Evolutionary conservation across 2,797 vertebrate species (phyloP).

Genomic region (Parambassis ranga): DNA sequence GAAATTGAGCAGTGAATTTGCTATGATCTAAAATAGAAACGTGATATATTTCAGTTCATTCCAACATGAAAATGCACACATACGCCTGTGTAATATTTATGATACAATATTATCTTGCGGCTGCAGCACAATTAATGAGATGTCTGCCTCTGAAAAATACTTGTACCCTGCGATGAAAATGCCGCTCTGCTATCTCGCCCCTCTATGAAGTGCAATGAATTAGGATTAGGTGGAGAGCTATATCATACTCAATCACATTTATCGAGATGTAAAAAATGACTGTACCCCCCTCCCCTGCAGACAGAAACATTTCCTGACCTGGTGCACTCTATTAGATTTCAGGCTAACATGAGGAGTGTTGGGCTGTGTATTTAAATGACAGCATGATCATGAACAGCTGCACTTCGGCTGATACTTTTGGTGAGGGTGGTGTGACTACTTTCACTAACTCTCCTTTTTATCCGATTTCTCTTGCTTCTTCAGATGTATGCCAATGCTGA

Average conservation of each 20-base stretch:
- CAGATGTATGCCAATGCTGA: conserved; percentile 89
- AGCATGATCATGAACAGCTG: conserved; percentile 68
- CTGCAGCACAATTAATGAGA: conserved; percentile 21
- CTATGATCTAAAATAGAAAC: too few relatives aligned
- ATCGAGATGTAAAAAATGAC: conserved; percentile 28
- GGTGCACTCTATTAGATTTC: conserved; percentile 51
- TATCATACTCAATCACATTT: conserved; percentile 4
- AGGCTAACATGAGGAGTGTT: conserved; percentile 53
- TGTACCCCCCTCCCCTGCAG: conserved; percentile 1
- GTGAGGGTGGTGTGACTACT: conserved; percentile 78
- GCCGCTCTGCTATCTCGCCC: conserved; percentile 12
- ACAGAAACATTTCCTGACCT: conserved; percentile 34
- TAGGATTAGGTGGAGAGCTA: background rate
- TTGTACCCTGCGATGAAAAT: conserved; percentile 12
- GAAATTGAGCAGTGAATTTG: too few relatives aligned
- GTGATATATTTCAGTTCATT: too few relatives aligned
- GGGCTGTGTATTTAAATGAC: conserved; percentile 44
- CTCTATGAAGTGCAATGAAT: background rate
- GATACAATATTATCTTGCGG: background rate
- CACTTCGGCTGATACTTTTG: conserved; percentile 76
- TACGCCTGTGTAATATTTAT: background rate
- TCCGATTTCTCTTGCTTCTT: conserved; percentile 84
- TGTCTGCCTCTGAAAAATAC: conserved; percentile 21
- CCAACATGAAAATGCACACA: background rate
- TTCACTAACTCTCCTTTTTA: conserved; percentile 81